Conservation (phyloP, 2,113 vertebrate genomes). For the Lophochroa leadbeateri region DNA sequence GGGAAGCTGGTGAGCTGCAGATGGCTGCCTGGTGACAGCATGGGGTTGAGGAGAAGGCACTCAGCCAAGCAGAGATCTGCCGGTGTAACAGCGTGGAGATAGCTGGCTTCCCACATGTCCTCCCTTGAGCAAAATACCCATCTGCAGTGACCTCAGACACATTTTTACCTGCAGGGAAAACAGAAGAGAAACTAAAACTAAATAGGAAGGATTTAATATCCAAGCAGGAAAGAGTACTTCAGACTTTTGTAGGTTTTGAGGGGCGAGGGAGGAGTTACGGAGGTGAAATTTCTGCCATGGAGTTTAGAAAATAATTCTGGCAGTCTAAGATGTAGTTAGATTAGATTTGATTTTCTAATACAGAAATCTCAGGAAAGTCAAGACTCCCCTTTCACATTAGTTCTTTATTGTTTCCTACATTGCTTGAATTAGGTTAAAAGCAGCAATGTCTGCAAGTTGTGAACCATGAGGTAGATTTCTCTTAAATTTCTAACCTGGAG, state of each 20-base stretch:
- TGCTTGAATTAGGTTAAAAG: neutral
- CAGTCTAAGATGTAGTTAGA: neutral
- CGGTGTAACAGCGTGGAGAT: rapidly evolving
- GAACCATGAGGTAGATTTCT: neutral
- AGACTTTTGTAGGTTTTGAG: neutral
- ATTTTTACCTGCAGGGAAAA: neutral
- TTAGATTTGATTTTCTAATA: neutral
- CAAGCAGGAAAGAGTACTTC: neutral
- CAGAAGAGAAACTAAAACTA: neutral
- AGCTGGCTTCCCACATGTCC: neutral
- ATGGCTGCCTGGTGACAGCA: neutral
- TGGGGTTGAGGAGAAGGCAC: neutral
- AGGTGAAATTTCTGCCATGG: neutral
- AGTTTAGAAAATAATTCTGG: neutral
- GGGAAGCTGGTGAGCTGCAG: neutral
- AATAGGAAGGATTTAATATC: neutral
- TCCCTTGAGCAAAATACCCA: no score
- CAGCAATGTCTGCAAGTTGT: neutral
- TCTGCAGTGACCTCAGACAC: neutral
- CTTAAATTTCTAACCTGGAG: neutral
- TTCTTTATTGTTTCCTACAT: neutral
- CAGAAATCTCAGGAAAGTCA: neutral
- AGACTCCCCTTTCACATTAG: neutral
- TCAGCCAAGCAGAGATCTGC: neutral
- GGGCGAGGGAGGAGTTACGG: neutral